phyloP scores from a whole-genome alignment of 2,797 vertebrate genomes.

The Mormyrus hasselquistii region DNA sequence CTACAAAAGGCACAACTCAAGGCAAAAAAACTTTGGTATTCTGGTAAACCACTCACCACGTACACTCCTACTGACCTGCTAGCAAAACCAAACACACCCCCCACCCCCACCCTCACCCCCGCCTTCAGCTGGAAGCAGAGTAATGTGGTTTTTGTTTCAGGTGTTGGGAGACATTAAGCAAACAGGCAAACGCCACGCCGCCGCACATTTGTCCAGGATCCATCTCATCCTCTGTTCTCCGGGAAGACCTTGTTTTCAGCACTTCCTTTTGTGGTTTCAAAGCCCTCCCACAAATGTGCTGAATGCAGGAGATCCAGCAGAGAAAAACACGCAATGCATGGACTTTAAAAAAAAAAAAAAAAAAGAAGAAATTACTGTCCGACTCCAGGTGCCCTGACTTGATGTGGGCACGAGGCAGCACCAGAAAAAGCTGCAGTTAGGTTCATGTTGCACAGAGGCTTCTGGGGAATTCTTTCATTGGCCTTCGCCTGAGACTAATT shows the following conservation, averaged over 20 bases:
- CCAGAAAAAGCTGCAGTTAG: background rate
- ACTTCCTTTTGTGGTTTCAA: background rate
- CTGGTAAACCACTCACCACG: background rate
- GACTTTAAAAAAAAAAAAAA: background rate
- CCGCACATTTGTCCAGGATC: background rate
- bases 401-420: background rate
- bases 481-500: background rate
- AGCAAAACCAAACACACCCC: background rate
- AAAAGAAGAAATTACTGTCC: background rate
- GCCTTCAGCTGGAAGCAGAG: background rate
- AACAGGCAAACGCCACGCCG: background rate
- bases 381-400: background rate
- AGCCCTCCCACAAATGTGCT: background rate
- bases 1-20: slow-evolving; percentile 1
- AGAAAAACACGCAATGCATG: background rate
- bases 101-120: background rate
- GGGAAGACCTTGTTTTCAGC: background rate
- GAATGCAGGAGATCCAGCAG: background rate
- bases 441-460: background rate
- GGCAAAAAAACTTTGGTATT: background rate
- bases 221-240: background rate
- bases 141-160: slow-evolving; percentile 7
- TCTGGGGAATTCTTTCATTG: background rate
- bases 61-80: background rate
- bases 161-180: slow-evolving; percentile 13